Conservation (phyloP, 1,140 invertebrate species). For the Drosophila sulfurigaster region DNA sequence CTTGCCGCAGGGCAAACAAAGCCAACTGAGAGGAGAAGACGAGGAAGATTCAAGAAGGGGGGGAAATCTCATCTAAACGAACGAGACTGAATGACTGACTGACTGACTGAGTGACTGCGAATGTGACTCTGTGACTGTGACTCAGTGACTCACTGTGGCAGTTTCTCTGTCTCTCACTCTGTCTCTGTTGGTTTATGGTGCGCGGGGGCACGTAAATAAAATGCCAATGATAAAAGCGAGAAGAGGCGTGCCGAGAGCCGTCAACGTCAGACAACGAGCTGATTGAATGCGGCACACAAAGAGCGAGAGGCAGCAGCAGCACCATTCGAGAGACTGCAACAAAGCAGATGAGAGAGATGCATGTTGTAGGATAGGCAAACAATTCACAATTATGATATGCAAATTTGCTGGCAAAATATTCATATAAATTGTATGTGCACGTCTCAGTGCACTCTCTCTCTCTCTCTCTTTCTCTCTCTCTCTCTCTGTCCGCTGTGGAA, state of each 20-base stretch:
- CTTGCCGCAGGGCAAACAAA: constrained; percentile 60
- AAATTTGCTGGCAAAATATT: constrained; percentile 58
- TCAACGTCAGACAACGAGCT: constrained; percentile 45
- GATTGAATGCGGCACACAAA: constrained; percentile 51
- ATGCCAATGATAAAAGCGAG: constrained; percentile 54
- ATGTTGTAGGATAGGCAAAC: constrained; percentile 34
- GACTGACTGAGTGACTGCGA: neutral
- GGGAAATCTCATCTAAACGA: constrained; percentile 33
- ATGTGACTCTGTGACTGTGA: constrained; percentile 13
- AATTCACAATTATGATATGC: constrained; percentile 62
- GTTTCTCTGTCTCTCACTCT: neutral
- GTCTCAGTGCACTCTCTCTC: constrained; percentile 1
- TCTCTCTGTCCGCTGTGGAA: too few species aligned
- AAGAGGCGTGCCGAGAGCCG: constrained; percentile 34
- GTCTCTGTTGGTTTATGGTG: neutral
- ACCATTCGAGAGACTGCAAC: neutral
- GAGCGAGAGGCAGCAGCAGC: neutral
- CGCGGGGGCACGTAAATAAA: constrained; percentile 48
- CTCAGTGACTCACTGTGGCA: constrained; percentile 38
- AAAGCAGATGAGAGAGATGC: neutral
- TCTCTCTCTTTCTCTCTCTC: too few species aligned
- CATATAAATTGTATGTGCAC: constrained; percentile 45
- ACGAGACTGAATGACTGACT: constrained; percentile 14
- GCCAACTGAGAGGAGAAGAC: neutral
- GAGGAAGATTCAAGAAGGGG: neutral